These are phyloP conservation scores for Lasioglossum oenotherae DNA, from an alignment of 2,888 invertebrate species.

Conservation along the genomic window DNA sequence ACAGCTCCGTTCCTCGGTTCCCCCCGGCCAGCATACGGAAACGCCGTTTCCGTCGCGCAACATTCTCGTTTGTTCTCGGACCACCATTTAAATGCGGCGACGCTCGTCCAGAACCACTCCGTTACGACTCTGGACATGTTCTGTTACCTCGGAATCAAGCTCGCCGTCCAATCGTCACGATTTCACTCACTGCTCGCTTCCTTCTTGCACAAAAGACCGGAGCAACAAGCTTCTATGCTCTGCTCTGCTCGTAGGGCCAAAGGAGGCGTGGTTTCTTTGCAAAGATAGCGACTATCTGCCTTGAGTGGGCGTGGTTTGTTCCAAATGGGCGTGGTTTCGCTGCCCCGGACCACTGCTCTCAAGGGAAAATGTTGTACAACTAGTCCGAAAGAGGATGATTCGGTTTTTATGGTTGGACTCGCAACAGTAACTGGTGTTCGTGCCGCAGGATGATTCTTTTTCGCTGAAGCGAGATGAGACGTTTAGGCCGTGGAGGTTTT, in stretches of 20 bases:
- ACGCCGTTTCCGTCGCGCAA: constrained; percentile 9
- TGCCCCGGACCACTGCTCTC: background rate
- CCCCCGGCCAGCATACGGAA: constrained; percentile 15
- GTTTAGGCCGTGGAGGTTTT: background rate
- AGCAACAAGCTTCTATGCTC: too few relatives aligned
- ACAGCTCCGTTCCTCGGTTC: background rate
- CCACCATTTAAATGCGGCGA: constrained; percentile 20
- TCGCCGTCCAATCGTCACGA: background rate
- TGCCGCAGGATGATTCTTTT: background rate
- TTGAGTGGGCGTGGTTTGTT: background rate
- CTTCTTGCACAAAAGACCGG: background rate
- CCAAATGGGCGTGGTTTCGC: background rate
- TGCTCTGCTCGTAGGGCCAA: too few relatives aligned
- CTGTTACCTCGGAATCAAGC: background rate
- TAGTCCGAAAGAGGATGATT: background rate
- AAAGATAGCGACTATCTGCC: background rate
- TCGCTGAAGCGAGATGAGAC: background rate
- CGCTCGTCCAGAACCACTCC: background rate
- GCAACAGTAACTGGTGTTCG: background rate
- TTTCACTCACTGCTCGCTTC: background rate
- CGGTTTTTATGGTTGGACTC: background rate
- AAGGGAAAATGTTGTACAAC: background rate
- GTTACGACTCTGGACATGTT: background rate
- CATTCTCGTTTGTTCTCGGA: background rate
- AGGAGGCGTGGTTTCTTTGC: background rate